Percentiles rank a stretch among this genome's conserved stretches.
These are phyloP conservation scores for Phalacrocorax pelagicus DNA, from an alignment of 2,113 vertebrate genomes.

Conservation along the genomic window DNA sequence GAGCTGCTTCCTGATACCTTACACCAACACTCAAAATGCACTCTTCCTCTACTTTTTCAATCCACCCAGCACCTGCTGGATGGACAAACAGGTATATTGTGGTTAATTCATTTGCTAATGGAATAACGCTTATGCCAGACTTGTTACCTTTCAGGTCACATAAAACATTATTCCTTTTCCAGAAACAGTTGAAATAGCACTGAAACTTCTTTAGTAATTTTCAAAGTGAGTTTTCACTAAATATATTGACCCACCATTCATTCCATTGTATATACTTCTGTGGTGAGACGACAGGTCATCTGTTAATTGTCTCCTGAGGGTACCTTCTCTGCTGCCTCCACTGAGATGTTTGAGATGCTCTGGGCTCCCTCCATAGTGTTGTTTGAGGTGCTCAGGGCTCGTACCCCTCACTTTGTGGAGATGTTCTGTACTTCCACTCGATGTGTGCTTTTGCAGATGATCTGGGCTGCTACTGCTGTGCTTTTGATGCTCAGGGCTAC, in stretches of 20 bases:
- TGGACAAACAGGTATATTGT: background rate
- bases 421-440: constrained; percentile 83
- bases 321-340: constrained; percentile 81
- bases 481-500: constrained; percentile 80
- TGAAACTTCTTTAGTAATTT: background rate
- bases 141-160: background rate
- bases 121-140: background rate
- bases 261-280: constrained; percentile 67
- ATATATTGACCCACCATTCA: constrained; percentile 55
- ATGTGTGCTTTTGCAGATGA: constrained; percentile 80
- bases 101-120: background rate
- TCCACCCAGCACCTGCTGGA: background rate
- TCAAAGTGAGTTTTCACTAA: background rate
- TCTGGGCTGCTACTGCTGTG: constrained; percentile 78
- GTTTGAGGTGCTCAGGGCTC: constrained; percentile 88
- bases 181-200: background rate
- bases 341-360: constrained; percentile 84
- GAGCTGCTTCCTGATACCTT: background rate
- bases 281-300: constrained; percentile 71
- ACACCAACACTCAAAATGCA: background rate
- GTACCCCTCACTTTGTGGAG: constrained; percentile 86
- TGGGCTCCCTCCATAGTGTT: constrained; percentile 78
- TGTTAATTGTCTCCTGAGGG: constrained; percentile 81
- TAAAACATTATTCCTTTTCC: background rate
- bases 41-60: background rate